These are phyloP conservation scores for Ictalurus furcatus DNA, from an alignment of 2,113 vertebrate genomes.

Conservation along the genomic window DNA sequence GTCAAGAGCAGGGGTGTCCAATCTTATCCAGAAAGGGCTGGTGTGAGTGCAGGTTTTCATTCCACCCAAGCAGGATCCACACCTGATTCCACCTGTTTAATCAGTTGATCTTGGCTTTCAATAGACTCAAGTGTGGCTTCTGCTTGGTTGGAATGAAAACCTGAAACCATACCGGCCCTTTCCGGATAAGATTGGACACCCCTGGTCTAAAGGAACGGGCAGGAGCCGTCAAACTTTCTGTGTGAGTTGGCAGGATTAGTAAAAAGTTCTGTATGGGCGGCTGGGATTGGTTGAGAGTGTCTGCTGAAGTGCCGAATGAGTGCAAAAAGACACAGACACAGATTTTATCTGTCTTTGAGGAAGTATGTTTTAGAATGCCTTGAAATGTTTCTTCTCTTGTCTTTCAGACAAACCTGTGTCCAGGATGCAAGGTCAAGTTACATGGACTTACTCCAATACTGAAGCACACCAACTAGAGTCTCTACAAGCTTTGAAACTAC, in stretches of 20 bases:
- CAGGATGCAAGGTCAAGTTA: constrained; percentile 8
- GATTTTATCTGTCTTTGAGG: neutral
- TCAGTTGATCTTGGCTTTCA: too few relatives aligned
- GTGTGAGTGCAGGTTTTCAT: too few relatives aligned
- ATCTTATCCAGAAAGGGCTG: too few relatives aligned
- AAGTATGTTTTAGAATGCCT: neutral
- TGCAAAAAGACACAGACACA: neutral
- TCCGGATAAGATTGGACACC: too few relatives aligned
- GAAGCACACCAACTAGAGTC: constrained; percentile 43
- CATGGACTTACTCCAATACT: neutral
- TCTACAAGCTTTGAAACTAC: constrained; percentile 34
- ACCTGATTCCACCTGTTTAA: too few relatives aligned
- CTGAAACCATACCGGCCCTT: too few relatives aligned
- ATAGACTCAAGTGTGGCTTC: too few relatives aligned
- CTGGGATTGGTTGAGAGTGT: neutral
- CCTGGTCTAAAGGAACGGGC: neutral
- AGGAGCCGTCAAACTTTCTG: neutral
- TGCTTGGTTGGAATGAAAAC: too few relatives aligned
- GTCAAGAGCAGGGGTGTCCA: too few relatives aligned
- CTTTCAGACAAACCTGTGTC: neutral
- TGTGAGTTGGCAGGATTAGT: neutral
- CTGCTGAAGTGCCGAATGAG: neutral
- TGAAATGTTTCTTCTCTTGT: too few relatives aligned
- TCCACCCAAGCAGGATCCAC: too few relatives aligned
- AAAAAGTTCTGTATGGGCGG: neutral